phyloP scores from a whole-genome alignment of 2,797 vertebrate genomes.

The Macropodus opercularis region DNA sequence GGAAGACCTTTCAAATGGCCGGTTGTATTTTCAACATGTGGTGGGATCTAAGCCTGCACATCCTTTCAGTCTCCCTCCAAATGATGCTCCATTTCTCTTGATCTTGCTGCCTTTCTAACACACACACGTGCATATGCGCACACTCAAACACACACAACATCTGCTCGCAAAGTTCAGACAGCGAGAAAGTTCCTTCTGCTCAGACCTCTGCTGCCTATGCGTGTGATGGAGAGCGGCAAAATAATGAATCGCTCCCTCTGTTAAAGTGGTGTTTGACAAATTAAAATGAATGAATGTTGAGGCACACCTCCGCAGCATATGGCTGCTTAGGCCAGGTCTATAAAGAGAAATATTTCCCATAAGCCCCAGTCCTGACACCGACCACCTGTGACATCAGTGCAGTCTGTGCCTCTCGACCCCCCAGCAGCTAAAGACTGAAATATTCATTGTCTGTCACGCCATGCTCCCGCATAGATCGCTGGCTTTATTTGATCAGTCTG shows the following conservation, averaged over 20 bases:
- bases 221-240: constrained; percentile 28
- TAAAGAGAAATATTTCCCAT: constrained; percentile 46
- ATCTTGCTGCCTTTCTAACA: constrained; percentile 28
- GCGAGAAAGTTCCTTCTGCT: constrained; percentile 74
- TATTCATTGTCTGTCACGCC: constrained; percentile 38
- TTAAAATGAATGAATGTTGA: constrained; percentile 65
- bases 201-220: constrained; percentile 43
- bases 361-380: constrained; percentile 46
- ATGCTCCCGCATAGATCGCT: constrained; percentile 62
- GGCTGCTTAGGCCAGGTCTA: constrained; percentile 43
- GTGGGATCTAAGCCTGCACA: constrained; percentile 36
- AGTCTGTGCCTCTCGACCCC: constrained; percentile 18
- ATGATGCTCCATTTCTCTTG: constrained; percentile 44
- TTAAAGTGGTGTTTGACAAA: constrained; percentile 71
- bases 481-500: constrained; percentile 64
- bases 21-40: constrained; percentile 48
- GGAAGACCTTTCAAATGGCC: constrained; percentile 51
- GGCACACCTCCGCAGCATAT: constrained; percentile 50
- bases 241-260: constrained; percentile 65
- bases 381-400: constrained; percentile 57
- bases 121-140: constrained; percentile 1
- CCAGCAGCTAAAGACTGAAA: constrained; percentile 50
- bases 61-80: constrained; percentile 52
- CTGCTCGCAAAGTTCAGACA: constrained; percentile 67
- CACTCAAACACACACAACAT: constrained; percentile 62